Base-by-base conservation (phyloP, 2,888 invertebrate species). In the Clostera curtula region DNA sequence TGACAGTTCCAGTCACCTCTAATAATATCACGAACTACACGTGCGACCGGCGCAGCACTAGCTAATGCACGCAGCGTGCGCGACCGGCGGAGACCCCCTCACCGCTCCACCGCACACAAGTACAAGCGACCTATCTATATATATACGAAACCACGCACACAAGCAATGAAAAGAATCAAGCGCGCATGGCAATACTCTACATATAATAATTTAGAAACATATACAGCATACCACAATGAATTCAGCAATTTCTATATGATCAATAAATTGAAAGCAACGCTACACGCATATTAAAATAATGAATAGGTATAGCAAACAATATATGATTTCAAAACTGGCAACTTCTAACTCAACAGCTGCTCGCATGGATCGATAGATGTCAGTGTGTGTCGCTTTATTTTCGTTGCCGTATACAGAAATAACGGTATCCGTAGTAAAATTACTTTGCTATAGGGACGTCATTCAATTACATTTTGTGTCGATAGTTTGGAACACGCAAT, bases 321-420 rank as follows among this genome's bases (percentile, higher is more conserved):
- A 11, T 8, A 15, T n/a, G 8, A n/a, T 15, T 3, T 20, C 3
- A 18, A 29, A 14, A 13, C 49, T 75, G 67, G 79, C 70, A 77
- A 72, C 71, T 40, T n/a, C 59, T 14, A 8, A 8, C 4, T 19
- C 24, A 68, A 59, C 80, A 82, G 80, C 77, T 83, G 80, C 75
- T 72, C 41, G 20, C 30, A 24, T 40, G 66, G 79, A 82, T 82
- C 83, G 70, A 83, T 83, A 83, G 82, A 83, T 80, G 83, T 83
- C 83, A 72, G 79, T 80, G 75, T 61, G 65, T 66, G 76, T 75
- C 72, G 64, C 76, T 77, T 79, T 82, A 80, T 79, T 80, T 80
- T 82, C 68, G 69, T 68, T 67, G 65, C 64, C 59, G 56, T 66
- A 55, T 63, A 66, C 54, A 68, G 62, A 54, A 18, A 49, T 72